phyloP scores from a whole-genome alignment of 2,888 invertebrate species.

The Ormyrus nitidulus region DNA sequence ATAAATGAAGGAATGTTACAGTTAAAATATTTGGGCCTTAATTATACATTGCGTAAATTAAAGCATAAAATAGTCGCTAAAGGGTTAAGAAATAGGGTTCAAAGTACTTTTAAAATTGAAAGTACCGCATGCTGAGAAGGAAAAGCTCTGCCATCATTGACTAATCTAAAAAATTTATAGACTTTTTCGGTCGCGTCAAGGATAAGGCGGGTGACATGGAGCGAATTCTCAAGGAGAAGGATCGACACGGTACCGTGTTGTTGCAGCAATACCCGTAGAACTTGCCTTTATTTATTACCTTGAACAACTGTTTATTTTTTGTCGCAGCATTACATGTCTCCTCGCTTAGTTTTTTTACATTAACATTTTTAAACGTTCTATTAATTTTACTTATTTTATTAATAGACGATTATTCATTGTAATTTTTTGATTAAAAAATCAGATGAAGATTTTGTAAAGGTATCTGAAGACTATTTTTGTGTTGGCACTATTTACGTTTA shows the following conservation, averaged over 20 bases:
- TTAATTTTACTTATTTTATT: slow-evolving; percentile 22
- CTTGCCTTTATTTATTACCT: slow-evolving; percentile 24
- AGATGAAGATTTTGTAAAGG: slow-evolving; percentile 7
- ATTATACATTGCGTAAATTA: no score
- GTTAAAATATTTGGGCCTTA: no score
- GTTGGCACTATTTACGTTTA: no score
- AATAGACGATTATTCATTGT: slow-evolving; percentile 4
- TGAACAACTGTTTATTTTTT: slow-evolving; percentile 19
- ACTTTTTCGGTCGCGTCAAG: slow-evolving; percentile 97
- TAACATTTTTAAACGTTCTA: slow-evolving; percentile 10
- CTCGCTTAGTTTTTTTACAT: slow-evolving; percentile 25
- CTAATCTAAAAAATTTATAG: slow-evolving; percentile 76
- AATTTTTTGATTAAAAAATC: slow-evolving; percentile 39
- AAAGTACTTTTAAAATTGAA: slow-evolving; percentile 15
- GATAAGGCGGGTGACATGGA: slow-evolving; percentile 97
- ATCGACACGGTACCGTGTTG: slow-evolving; percentile 85
- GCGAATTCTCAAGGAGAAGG: slow-evolving; percentile 93
- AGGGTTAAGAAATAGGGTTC: slow-evolving; percentile 48
- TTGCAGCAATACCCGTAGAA: slow-evolving; percentile 36
- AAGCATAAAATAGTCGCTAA: slow-evolving; percentile 11
- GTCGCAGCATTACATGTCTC: slow-evolving; percentile 9
- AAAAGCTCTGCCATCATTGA: slow-evolving; percentile 43
- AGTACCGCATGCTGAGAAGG: slow-evolving; percentile 30
- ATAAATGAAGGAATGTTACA: not conserved
- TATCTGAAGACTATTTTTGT: not conserved